Evolutionary conservation across 2,888 invertebrate genomes (phyloP).

Genomic region (Busseola fusca): DNA sequence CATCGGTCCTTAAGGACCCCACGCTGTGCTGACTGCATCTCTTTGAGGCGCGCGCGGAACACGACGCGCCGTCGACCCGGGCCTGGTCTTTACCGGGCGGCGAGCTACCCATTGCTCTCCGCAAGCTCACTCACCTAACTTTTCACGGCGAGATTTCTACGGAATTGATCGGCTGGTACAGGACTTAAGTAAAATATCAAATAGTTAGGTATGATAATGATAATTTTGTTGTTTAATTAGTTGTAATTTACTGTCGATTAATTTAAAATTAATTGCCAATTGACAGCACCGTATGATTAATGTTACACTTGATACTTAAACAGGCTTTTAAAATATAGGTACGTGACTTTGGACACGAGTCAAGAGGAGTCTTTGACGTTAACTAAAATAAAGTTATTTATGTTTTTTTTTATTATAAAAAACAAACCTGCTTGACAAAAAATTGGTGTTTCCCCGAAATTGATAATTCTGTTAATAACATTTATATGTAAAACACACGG

Average conservation of each 20-base stretch:
- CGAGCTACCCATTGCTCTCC: no score
- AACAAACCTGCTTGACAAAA: not conserved
- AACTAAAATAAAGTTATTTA: no score
- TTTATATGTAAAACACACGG: not conserved
- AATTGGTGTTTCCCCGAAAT: not conserved
- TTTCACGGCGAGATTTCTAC: no score
- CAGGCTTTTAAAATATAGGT: not conserved
- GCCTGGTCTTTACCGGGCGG: no score
- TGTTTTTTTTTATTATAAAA: not conserved
- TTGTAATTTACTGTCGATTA: not conserved
- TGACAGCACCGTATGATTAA: not conserved
- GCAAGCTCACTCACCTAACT: no score
- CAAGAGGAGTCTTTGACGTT: not conserved
- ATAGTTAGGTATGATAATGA: not conserved
- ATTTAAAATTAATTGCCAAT: not conserved
- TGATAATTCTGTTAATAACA: not conserved
- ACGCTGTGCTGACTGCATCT: no score
- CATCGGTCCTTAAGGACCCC: no score
- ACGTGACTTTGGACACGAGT: conserved; percentile 21
- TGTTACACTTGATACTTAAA: not conserved
- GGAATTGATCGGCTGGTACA: not conserved
- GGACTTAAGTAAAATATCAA: not conserved
- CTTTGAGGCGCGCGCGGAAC: no score
- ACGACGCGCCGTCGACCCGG: no score
- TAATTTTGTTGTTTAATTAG: not conserved